A percentile compares a stretch with the other conserved stretches of the same genome.
Conservation (phyloP, 2,888 invertebrate species). For the Troides aeacus region DNA sequence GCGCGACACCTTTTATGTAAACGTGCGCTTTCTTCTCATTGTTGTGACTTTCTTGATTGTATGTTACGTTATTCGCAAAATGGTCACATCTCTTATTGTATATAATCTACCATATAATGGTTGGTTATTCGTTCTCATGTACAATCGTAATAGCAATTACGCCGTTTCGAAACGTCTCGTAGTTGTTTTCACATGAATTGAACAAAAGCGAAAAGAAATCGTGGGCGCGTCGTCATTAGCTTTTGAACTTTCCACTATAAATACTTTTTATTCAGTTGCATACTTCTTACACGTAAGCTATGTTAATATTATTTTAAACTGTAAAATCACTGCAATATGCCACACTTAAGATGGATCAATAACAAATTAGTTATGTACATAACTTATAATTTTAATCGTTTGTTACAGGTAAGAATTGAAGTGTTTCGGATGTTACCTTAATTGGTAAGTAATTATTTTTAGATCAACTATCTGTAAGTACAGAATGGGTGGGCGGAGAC, state of each 20-base stretch:
- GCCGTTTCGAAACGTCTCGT: constrained; percentile 51
- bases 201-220: constrained; percentile 34
- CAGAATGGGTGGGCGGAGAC: constrained; percentile 27
- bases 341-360: not conserved
- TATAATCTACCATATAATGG: constrained; percentile 66
- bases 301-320: not conserved
- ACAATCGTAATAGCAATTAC: constrained; percentile 60
- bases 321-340: not conserved
- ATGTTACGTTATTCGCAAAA: constrained; percentile 69
- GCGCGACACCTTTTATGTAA: constrained; percentile 46
- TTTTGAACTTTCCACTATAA: constrained; percentile 47
- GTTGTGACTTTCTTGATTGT: constrained; percentile 66
- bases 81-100: constrained; percentile 55
- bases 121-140: constrained; percentile 59
- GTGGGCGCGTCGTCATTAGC: constrained; percentile 51
- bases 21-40: constrained; percentile 64
- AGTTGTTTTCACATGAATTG: constrained; percentile 50
- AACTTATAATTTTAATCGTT: constrained; percentile 30
- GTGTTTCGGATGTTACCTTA: constrained; percentile 35
- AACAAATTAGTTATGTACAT: not conserved
- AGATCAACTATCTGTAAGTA: constrained; percentile 23
- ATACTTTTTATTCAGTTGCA: constrained; percentile 15
- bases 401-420: constrained; percentile 66
- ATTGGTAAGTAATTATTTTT: constrained; percentile 47
- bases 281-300: not conserved